These are phyloP conservation scores for Scaptomyza parva DNA, from an alignment of 2,888 invertebrate species.

Conservation along the genomic window DNA sequence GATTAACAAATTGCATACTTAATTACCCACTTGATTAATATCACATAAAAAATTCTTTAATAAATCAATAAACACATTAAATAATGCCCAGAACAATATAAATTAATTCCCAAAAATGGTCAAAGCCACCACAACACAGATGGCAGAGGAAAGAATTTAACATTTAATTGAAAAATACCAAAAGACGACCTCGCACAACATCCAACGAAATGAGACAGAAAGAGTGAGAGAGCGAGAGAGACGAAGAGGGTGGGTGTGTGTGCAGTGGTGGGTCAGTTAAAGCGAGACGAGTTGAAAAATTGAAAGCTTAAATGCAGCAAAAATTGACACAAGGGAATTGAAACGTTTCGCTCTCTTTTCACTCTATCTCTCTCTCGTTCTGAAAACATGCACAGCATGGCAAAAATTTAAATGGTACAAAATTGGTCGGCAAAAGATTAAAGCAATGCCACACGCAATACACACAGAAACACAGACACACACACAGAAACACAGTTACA, in stretches of 20 bases:
- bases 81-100: neutral
- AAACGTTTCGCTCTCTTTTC: slow-evolving; percentile 3
- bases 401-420: slow-evolving; percentile 69
- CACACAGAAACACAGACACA: slow-evolving; percentile 12
- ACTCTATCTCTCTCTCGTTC: neutral
- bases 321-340: slow-evolving; percentile 41
- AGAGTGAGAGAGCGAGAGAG: neutral
- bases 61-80: slow-evolving; percentile 1
- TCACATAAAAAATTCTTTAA: neutral
- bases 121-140: slow-evolving; percentile 8
- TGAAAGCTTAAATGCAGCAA: slow-evolving; percentile 67
- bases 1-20: neutral
- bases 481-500: slow-evolving; percentile 8
- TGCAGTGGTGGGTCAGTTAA: slow-evolving; percentile 49
- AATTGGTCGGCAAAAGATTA: slow-evolving; percentile 72
- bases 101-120: slow-evolving; percentile 3
- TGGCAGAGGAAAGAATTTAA: slow-evolving; percentile 20
- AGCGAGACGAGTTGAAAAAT: slow-evolving; percentile 42
- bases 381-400: slow-evolving; percentile 45
- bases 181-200: slow-evolving; percentile 68
- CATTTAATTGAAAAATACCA: slow-evolving; percentile 49
- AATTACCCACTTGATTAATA: neutral
- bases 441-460: slow-evolving; percentile 53
- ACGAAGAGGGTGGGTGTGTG: neutral
- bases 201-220: neutral